These are phyloP conservation scores for Phataginus tricuspis DNA, from an alignment of 2,797 vertebrate genomes.

Conservation along the genomic window DNA sequence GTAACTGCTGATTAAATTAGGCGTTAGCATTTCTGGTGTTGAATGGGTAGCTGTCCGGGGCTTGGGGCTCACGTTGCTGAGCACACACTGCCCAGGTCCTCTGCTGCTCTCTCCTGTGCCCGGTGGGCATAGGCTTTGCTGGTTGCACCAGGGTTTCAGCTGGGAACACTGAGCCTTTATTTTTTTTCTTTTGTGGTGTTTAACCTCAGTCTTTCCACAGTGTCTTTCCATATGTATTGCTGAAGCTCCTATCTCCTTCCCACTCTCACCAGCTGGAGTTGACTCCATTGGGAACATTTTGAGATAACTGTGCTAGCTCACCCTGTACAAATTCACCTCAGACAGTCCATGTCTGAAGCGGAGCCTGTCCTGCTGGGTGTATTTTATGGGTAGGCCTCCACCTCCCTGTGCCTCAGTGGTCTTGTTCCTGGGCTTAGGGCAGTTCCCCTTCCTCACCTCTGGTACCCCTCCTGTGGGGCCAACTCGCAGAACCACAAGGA, in stretches of 20 bases:
- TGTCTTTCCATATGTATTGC: not conserved
- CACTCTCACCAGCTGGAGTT: not conserved
- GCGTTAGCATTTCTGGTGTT: constrained; percentile 45
- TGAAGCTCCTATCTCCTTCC: not conserved
- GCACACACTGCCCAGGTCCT: not conserved
- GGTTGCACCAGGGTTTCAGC: not conserved
- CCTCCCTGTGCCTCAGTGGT: not conserved
- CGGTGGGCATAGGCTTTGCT: not conserved
- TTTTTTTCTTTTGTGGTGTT: not conserved
- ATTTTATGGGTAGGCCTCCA: not conserved
- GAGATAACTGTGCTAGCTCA: not conserved
- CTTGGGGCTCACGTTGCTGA: not conserved
- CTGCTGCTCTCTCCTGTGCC: not conserved
- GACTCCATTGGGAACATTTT: not conserved
- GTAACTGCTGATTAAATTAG: constrained; percentile 42
- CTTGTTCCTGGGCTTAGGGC: not conserved
- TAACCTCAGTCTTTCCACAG: not conserved
- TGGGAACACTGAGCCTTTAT: not conserved
- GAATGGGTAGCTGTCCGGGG: not conserved
- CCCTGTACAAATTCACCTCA: not conserved
- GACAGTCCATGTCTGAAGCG: not conserved
- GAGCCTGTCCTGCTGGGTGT: not conserved
- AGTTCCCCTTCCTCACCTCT: too few species aligned
- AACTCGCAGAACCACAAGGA: too few species aligned
- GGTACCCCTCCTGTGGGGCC: too few species aligned